Conservation (phyloP, 2,888 invertebrate genomes). For the Tinea trinotella region DNA sequence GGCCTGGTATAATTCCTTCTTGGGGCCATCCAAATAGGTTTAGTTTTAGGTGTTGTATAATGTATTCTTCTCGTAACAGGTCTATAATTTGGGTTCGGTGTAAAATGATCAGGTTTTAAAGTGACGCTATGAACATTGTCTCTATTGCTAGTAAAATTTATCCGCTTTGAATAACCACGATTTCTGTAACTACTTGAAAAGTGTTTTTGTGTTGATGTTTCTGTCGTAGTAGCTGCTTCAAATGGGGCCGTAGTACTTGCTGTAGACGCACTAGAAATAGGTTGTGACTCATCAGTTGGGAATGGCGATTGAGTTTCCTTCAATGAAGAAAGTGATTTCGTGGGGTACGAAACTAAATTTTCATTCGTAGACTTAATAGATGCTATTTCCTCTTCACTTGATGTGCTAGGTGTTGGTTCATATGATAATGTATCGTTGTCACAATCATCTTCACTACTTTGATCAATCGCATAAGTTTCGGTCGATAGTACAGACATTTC, state of each 20-base stretch:
- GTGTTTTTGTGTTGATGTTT: slow-evolving; percentile 34
- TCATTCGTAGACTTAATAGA: slow-evolving; percentile 37
- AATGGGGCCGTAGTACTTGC: slow-evolving; percentile 29
- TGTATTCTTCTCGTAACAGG: slow-evolving; percentile 49
- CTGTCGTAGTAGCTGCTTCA: slow-evolving; percentile 40
- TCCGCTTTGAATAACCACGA: slow-evolving; percentile 51
- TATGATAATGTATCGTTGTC: slow-evolving; percentile 46
- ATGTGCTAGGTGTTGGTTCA: slow-evolving; percentile 42
- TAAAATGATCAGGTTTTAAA: slow-evolving; percentile 34
- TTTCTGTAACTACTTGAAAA: slow-evolving; percentile 41
- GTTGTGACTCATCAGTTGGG: neutral
- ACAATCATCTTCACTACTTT: slow-evolving; percentile 52
- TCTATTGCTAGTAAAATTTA: slow-evolving; percentile 45
- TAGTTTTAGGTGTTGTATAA: slow-evolving; percentile 50
- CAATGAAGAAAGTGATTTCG: slow-evolving; percentile 24
- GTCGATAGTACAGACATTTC: slow-evolving; percentile 65
- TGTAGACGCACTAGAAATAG: neutral
- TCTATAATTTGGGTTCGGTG: slow-evolving; percentile 32
- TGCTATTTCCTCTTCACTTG: slow-evolving; percentile 40
- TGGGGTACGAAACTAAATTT: slow-evolving; percentile 26
- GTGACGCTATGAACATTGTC: slow-evolving; percentile 57
- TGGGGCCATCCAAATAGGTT: slow-evolving; percentile 59
- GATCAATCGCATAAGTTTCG: slow-evolving; percentile 54
- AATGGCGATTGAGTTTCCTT: neutral
- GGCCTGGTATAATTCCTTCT: slow-evolving; percentile 43